Conservation (phyloP, 2,888 invertebrate species). For the Scrobipalpa costella region DNA sequence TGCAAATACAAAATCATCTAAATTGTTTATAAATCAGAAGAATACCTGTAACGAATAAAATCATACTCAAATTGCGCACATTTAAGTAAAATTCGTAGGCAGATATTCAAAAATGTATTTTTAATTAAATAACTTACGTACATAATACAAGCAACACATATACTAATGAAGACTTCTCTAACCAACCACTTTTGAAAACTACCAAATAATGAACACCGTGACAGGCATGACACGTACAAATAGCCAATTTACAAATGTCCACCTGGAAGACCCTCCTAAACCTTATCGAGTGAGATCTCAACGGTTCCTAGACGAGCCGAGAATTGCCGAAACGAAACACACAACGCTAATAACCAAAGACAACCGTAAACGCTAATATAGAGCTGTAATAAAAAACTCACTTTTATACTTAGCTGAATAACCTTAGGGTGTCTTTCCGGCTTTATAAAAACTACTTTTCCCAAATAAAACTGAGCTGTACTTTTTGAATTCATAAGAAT, state of each 20-base stretch:
- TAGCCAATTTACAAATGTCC: constrained; percentile 40
- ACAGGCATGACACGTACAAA: constrained; percentile 54
- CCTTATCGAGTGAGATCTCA: constrained; percentile 63
- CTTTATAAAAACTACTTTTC: constrained; percentile 38
- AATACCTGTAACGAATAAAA: no score
- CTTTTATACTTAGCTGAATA: constrained; percentile 70
- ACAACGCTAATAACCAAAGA: constrained; percentile 67
- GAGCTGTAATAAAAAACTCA: constrained; percentile 61
- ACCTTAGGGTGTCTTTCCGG: constrained; percentile 68
- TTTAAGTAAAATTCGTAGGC: no score
- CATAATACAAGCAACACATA: not conserved
- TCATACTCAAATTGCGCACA: no score
- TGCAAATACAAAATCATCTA: no score
- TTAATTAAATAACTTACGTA: no score
- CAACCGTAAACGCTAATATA: constrained; percentile 77
- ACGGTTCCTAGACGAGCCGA: constrained; percentile 51
- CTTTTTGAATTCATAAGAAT: not conserved
- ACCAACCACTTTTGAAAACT: not conserved
- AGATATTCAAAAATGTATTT: no score
- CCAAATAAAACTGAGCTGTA: constrained; percentile 30
- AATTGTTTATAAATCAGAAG: no score
- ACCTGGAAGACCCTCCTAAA: constrained; percentile 37
- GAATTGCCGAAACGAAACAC: constrained; percentile 54
- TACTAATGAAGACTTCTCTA: not conserved
- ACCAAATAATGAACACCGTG: constrained; percentile 47